Percentiles rank a stretch among this genome's conserved stretches.
Evolutionary conservation across 2,888 invertebrate species (phyloP).

Genomic region (Rhamnusium bicolor): DNA sequence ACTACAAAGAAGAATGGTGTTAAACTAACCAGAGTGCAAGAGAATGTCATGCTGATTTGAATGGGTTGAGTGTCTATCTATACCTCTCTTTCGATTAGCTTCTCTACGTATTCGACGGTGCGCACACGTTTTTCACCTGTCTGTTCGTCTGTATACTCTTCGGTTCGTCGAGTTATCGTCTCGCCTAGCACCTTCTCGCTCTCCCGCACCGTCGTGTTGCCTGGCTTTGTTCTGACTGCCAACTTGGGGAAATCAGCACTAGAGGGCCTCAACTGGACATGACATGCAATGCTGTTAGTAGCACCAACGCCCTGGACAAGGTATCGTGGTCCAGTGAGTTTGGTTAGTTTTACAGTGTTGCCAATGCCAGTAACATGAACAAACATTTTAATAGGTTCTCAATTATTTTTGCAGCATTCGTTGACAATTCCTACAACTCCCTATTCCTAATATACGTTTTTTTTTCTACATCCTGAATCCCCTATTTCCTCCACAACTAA

Average conservation of each 20-base stretch:
- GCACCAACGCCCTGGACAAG: slow-evolving; percentile 57
- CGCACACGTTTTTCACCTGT: slow-evolving; percentile 90
- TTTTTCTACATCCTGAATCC: too few relatives aligned
- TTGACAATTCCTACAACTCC: too few relatives aligned
- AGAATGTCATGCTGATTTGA: slow-evolving; percentile 61
- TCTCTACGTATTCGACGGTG: slow-evolving; percentile 95
- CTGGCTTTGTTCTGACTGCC: slow-evolving; percentile 89
- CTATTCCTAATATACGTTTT: too few relatives aligned
- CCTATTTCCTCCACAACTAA: too few relatives aligned
- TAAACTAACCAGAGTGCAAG: slow-evolving; percentile 65
- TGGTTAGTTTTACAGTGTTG: slow-evolving; percentile 40
- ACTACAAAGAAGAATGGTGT: slow-evolving; percentile 55
- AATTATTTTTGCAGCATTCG: too few relatives aligned
- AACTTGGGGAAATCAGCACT: slow-evolving; percentile 86
- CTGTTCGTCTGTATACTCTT: slow-evolving; percentile 89
- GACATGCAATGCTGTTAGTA: slow-evolving; percentile 66
- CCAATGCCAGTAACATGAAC: slow-evolving; percentile 26
- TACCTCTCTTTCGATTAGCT: slow-evolving; percentile 97
- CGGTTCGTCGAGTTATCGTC: slow-evolving; percentile 88
- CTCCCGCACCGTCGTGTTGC: slow-evolving; percentile 88
- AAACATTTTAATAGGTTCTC: too few relatives aligned
- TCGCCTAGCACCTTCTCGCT: slow-evolving; percentile 92
- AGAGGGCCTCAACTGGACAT: slow-evolving; percentile 74
- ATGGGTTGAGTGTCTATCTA: slow-evolving; percentile 53
- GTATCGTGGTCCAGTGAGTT: slow-evolving; percentile 60